Evolutionary conservation across 2,888 invertebrate genomes (phyloP).

Genomic region (Sarcophaga caerulescens): DNA sequence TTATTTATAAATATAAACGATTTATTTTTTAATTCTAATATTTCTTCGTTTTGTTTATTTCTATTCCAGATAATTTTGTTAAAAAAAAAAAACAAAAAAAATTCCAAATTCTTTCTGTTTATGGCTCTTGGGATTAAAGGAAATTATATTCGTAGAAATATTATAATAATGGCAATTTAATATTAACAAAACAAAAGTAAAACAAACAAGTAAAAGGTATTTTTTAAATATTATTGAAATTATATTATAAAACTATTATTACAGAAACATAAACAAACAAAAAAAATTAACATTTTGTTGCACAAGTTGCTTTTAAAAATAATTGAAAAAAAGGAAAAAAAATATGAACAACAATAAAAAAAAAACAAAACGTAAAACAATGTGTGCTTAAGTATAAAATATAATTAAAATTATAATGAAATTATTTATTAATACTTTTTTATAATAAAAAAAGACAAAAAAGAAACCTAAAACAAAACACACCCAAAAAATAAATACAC

Average conservation of each 20-base stretch:
- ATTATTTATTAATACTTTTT: constrained; percentile 29
- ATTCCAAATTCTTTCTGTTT: constrained; percentile 30
- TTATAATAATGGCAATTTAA: constrained; percentile 16
- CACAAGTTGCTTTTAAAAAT: constrained; percentile 10
- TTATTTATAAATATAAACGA: too few species aligned
- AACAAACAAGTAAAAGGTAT: constrained; percentile 13
- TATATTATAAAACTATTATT: constrained; percentile 2
- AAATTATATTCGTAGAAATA: constrained; percentile 42
- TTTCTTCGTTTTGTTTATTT: not conserved
- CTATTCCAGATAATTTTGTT: constrained; percentile 53
- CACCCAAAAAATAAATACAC: not conserved
- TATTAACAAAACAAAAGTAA: not conserved
- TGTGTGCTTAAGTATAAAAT: constrained; percentile 46
- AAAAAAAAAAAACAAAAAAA: not conserved
- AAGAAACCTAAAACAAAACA: not conserved
- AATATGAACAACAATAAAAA: constrained; percentile 19
- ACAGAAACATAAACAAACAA: not conserved
- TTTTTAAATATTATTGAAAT: constrained; percentile 2
- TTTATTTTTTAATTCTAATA: too few species aligned
- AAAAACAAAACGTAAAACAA: constrained; percentile 28
- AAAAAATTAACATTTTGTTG: constrained; percentile 12
- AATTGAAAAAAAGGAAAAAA: not conserved
- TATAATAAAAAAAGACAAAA: not conserved
- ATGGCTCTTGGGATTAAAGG: constrained; percentile 39
- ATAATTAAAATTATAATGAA: constrained; percentile 21